Evolutionary conservation across 2,113 vertebrate genomes (phyloP).

Genomic region (Neopipo cinnamomea): DNA sequence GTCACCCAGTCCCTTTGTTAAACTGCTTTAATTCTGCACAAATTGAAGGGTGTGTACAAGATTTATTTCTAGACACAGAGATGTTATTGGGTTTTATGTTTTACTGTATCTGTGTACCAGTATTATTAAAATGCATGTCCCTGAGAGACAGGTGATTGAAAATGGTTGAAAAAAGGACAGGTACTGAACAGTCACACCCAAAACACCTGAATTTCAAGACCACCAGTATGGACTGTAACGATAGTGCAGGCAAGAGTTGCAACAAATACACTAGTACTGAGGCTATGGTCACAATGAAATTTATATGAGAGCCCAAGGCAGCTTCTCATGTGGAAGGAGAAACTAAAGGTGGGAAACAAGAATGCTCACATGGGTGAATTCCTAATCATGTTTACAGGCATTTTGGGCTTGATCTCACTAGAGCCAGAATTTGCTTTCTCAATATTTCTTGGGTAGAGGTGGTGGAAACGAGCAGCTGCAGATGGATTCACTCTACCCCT

Average conservation of each 20-base stretch:
- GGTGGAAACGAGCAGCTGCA: not conserved
- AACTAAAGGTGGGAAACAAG: not conserved
- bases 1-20: not conserved
- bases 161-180: not conserved
- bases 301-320: not conserved
- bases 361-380: not conserved
- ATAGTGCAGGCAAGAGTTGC: not conserved
- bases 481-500: not conserved
- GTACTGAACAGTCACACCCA: not conserved
- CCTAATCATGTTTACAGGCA: not conserved
- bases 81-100: not conserved
- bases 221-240: not conserved
- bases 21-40: constrained; percentile 24
- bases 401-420: not conserved
- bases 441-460: not conserved
- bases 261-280: not conserved
- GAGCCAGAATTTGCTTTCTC: not conserved
- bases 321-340: not conserved
- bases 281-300: not conserved
- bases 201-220: not conserved
- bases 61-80: constrained; percentile 1
- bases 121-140: not conserved
- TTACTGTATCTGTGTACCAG: not conserved
- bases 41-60: not conserved
- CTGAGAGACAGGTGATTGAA: not conserved